These are phyloP conservation scores for Porites rus DNA, from an alignment of 92 coral and sea anemone genomes.

Conservation along the genomic window DNA sequence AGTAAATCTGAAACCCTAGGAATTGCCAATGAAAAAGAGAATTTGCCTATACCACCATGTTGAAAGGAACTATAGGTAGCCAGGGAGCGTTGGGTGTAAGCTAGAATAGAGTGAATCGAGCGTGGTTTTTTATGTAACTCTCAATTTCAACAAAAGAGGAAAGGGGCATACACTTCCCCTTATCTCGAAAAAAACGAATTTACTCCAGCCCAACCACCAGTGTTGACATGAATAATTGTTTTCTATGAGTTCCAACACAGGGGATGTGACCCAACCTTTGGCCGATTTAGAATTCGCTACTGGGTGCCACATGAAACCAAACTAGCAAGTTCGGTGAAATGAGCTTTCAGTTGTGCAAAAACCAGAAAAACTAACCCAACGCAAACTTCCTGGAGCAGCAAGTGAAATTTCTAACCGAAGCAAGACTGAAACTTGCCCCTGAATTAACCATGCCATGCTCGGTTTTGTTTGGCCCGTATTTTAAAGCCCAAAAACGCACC, in stretches of 20 bases:
- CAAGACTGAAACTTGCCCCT: conserved; percentile 60
- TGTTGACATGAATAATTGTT: conserved; percentile 72
- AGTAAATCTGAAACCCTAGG: conserved; percentile 46
- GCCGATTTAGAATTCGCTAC: conserved; percentile 39
- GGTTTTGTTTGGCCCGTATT: conserved; percentile 77
- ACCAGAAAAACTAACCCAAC: conserved; percentile 30
- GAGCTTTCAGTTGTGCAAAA: conserved; percentile 72
- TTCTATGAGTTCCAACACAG: conserved; percentile 40
- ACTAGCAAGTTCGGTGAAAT: conserved; percentile 52
- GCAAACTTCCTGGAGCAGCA: conserved; percentile 62
- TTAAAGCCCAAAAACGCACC: conserved; percentile 71
- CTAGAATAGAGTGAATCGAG: conserved; percentile 63
- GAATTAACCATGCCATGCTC: conserved; percentile 67
- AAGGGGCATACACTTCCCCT: conserved; percentile 42
- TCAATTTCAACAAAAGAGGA: conserved; percentile 74
- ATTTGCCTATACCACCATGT: conserved; percentile 43
- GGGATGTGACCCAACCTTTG: conserved; percentile 67
- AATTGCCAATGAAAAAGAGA: conserved; percentile 52
- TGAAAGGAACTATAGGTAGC: conserved; percentile 55
- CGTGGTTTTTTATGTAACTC: conserved; percentile 51
- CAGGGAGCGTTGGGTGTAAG: conserved; percentile 68
- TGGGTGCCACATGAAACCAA: conserved; percentile 74
- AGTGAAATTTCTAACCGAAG: conserved; percentile 70
- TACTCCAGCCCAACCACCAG: conserved; percentile 49
- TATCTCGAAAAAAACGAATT: conserved; percentile 40